Base-by-base conservation (phyloP, 2,888 invertebrate genomes). In the Cancer borealis region DNA sequence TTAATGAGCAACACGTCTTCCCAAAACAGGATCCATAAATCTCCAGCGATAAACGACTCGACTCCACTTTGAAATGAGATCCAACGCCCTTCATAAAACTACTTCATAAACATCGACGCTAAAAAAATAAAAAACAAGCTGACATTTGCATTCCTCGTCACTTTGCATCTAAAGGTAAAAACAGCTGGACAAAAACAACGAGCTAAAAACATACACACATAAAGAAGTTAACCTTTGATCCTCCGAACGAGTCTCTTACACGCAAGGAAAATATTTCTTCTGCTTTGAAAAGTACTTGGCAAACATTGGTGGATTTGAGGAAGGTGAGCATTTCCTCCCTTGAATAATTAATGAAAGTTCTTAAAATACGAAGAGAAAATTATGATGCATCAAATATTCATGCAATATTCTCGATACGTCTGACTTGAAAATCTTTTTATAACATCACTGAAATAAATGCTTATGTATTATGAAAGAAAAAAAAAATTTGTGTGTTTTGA, bases 1-100 rank as follows among this genome's bases (percentile, higher is more conserved):
- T 79, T 79, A 79, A 79, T 79, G 79, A 79, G 79, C 26, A 79
- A 12, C 30, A 79, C 79, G 79, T 30, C 79, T 79, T 66, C 79
- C 79, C 26, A 30, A 26, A 79, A 26, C 79, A 79, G 79, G 6
- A 8, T 8, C 79, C 79, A 30, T 79, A 79, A 79, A 79, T 79
- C 3, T 30, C 30, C 30, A 26, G 30, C 79, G 26, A 79, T 79
- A 79, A 30, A 79, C 79, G 79, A 79, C 30, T 30, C 79, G 30
- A 79, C 30, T 30, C 26, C 30, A 79, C 79, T 79, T 30, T 26
- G 79, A 79, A 79, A 79, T 79, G 79, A 79, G 79, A 79, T 79
- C 79, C 79, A 26, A 12, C 26, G 2, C 79, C 30, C 30, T 79
- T 79, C 79, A 79, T 79, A 79, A 30, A 79, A 79, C 66, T 54